These are phyloP conservation scores for Bicyclus anynana DNA, from an alignment of 1,140 invertebrate species.

Conservation along the genomic window DNA sequence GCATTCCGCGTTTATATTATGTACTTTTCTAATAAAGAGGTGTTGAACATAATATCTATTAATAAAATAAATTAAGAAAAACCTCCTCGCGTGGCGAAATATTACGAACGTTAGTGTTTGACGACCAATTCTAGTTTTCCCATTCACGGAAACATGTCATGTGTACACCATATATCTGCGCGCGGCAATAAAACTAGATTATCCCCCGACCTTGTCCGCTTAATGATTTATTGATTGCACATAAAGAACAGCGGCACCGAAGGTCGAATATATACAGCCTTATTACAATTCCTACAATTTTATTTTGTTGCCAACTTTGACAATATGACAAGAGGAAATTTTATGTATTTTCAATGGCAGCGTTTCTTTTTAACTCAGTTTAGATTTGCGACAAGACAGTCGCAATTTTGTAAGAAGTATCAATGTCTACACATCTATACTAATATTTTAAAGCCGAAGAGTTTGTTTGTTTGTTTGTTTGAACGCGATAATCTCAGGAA, in stretches of 20 bases:
- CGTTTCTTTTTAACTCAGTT: not conserved
- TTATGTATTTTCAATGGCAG: not conserved
- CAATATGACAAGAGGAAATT: not conserved
- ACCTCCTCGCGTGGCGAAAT: too few species aligned
- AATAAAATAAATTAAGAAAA: too few species aligned
- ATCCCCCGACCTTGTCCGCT: conserved; percentile 16
- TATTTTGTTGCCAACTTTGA: conserved; percentile 5
- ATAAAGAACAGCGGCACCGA: conserved; percentile 13
- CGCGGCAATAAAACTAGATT: conserved; percentile 25
- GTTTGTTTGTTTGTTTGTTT: too few species aligned
- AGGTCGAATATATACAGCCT: conserved; percentile 15
- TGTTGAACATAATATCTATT: too few species aligned
- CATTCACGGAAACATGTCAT: conserved; percentile 19
- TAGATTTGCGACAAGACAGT: not conserved
- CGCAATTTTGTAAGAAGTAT: not conserved
- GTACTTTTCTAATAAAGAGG: too few species aligned
- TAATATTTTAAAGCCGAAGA: too few species aligned
- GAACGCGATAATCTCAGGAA: too few species aligned
- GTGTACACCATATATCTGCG: conserved; percentile 16
- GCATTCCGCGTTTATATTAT: too few species aligned
- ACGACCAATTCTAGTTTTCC: not conserved
- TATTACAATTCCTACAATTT: conserved; percentile 7
- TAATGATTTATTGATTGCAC: conserved; percentile 23
- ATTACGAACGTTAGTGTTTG: not conserved
- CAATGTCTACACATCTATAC: too few species aligned